Evolutionary conservation across 92 coral and sea anemone genomes (phyloP), one percentile per base, ranked within the genome.

Genomic region (Parazoanthus atlanticus): DNA sequence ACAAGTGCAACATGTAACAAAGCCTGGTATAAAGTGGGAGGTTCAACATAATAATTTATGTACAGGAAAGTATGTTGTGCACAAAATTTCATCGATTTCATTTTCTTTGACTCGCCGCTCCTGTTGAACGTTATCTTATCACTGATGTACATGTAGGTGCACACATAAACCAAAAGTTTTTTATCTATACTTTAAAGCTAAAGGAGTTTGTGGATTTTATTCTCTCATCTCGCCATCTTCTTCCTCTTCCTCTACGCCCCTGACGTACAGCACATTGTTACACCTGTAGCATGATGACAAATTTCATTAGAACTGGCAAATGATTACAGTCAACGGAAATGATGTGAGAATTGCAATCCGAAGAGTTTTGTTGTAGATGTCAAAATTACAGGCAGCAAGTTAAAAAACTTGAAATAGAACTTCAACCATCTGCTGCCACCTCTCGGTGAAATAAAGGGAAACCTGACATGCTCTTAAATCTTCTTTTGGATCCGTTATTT

Each of bases 181-280:
- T 52, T 13, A 52, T 52, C 19, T 52, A 13, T 15, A 52, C 19
- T 52, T 52, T 13, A 43, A 30, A 34, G 79, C 3, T 4, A 5
- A n/a, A n/a, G 69, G 19, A 19, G 72, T 84, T 71, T 6, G 36
- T n/a, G 6, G 36, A 23, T 76, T 21, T 84, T 81, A 97, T 54
- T 97, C 99, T 90, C 98, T 94, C 99, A 97, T 97, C 85, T 97
- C 99, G 29, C 99, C 99, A 81, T 97, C 99, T 78, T 97, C 99
- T 38, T 97, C 99, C 69, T 97, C 99, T 76, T 97, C 99, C 38
- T 97, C 99, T 8, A 97, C 92, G 71, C 99, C 99, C 88, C 99
- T 92, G 13, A 97, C 94, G 67, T 97, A 95, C n/a, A 97, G 92
- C 8, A 97, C 99, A 93, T 97, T 97, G 93, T 97, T 97, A 95